Base-by-base conservation (phyloP, 1,140 invertebrate genomes). In the Helicoverpa armigera region DNA sequence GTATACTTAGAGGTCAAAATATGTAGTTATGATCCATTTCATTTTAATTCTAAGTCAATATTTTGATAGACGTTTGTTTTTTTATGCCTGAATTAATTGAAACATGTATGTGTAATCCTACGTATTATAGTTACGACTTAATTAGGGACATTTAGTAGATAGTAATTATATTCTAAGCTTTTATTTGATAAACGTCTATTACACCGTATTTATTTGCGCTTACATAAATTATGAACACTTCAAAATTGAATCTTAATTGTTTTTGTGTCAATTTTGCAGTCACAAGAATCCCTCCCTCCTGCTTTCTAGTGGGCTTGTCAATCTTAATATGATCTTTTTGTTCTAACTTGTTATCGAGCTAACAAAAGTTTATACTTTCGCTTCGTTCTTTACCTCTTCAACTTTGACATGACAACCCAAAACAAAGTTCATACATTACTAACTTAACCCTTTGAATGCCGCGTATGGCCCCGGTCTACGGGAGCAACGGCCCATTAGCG, bases 401-500 rank as follows among this genome's bases (percentile, higher is more conserved):
- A 43, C 35, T 43, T 43, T 9, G 16, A 18, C 14, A 56, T 16
- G 3, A 14, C 54, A 14, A 2, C 54, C 54, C 54, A 56, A n/a
- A n/a, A 9, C 10, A 9, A n/a, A 53, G 50, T 29, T 5, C 11
- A 5, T 7, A 56, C 54, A 5, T 31, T 74, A 43, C 16, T 4
- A 16, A 67, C 5, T n/a, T 69, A 50, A 50, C 35, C 35, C 67
- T 70, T 16, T 23, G 58, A n/a, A 18, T 2, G 50, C 18, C 11
- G 56, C 56, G 56, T 18, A 58, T n/a, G 35, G 50, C 18, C 67
- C 1, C 23, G 23, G 23, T 1, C 23, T 23, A 79, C 65, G 77
- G 67, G 77, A 70, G 77, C 77, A 79, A 79, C 35, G 77, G 58
- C 77, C 77, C 67, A 79, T 79, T 79, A 79, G 51, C 50, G 51